Base-by-base conservation (phyloP, 2,888 invertebrate genomes). In the Euplexia lucipara region DNA sequence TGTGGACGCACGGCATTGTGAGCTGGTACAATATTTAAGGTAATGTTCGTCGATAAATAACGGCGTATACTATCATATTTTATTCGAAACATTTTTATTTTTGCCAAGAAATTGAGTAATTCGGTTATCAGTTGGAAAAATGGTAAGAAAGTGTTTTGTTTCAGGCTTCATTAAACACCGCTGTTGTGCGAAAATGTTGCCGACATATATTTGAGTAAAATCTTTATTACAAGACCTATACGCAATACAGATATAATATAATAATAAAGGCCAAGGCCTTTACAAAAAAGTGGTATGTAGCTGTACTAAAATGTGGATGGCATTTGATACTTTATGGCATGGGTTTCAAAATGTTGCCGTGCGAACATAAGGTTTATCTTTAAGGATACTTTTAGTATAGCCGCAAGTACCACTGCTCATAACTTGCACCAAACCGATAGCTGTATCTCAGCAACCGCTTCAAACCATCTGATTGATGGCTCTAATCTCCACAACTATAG, bases 401-500 rank as follows among this genome's bases (percentile, higher is more conserved):
- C 20, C 6, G 3, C 26, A 22, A 41, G 18, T 20, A 44, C 32
- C 73, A 20, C 22, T 42, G 83, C 82, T 85, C 67, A 75, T 82
- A 78, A 70, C 84, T 86, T 88, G 79, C 63, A 75, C 78, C 83
- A 64, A 59, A 64, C 70, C 70, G 79, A 85, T 86, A 78, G 78
- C 85, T 82, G 84, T 85, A 88, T 89, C 86, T 86, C 84, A 70
- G 80, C 82, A 83, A 87, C 86, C 85, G 85, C 86, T 84, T 83
- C 82, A 86, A 82, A 86, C 83, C 78, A 82, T 81, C 90, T 92
- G 92, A 93, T 92, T 91, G 91, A 92, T 92, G 87, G 86, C 81
- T 88, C 87, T 90, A 92, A 91, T 91, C 89, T 90, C 87, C 84
- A 86, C 88, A 85, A 88, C 88, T 88, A 89, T 87, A 86, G 84